phyloP scores from a whole-genome alignment of 1,140 invertebrate genomes.

The Pristionchus pacificus region DNA sequence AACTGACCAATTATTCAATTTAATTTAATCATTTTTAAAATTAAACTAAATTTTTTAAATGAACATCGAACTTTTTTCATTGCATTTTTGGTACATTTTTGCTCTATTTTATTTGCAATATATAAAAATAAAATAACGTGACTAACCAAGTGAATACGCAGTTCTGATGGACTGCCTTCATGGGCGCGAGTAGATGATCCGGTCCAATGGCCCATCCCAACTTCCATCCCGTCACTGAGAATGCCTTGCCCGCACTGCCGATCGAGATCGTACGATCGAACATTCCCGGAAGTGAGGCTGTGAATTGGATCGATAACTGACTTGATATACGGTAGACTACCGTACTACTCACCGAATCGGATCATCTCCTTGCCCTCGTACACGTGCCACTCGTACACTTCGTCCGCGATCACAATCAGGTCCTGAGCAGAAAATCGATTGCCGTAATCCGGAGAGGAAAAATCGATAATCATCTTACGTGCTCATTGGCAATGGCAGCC shows the following conservation, averaged over 20 bases:
- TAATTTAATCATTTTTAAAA: no score
- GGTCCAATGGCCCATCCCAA: conserved; percentile 82
- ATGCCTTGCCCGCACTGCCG: conserved; percentile 94
- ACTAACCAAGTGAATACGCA: conserved; percentile 75
- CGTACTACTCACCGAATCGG: conserved; percentile 74
- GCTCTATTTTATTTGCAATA: no score
- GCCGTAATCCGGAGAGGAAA: not conserved
- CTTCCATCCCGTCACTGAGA: conserved; percentile 95
- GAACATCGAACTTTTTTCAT: not conserved
- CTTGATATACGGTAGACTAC: no score
- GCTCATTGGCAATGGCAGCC: conserved; percentile 3
- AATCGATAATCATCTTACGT: not conserved
- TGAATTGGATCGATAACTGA: conserved; percentile 9
- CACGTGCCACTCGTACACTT: conserved; percentile 96
- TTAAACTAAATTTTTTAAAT: not conserved
- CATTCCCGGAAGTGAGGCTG: conserved; percentile 89
- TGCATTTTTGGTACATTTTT: no score
- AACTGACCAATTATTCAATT: no score
- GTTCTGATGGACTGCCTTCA: conserved; percentile 87
- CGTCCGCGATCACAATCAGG: conserved; percentile 84
- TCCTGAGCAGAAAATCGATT: conserved; percentile 70
- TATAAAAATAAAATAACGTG: no score
- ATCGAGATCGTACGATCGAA: conserved; percentile 95
- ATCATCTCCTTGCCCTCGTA: conserved; percentile 81
- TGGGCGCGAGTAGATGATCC: conserved; percentile 71